These are phyloP conservation scores for Gymnoscopelus microlampas DNA, from an alignment of 2,797 vertebrate genomes.

Conservation along the genomic window DNA sequence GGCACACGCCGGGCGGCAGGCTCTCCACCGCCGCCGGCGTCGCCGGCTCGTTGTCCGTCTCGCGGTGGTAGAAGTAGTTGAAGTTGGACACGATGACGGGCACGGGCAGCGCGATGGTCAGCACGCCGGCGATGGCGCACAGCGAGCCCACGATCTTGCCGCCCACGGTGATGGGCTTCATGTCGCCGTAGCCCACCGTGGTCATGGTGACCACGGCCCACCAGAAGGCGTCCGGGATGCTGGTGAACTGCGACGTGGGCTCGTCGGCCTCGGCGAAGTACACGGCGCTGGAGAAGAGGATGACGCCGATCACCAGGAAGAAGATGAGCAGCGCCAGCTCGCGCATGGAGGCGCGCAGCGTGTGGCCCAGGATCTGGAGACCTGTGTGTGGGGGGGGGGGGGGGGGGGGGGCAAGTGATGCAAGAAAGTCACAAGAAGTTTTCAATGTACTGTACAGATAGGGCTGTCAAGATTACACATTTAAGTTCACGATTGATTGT, in stretches of 20 bases:
- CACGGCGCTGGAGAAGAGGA: slow-evolving; percentile 98
- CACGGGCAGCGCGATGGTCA: slow-evolving; percentile 98
- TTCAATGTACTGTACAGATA: too few species aligned
- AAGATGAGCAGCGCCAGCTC: slow-evolving; percentile 98
- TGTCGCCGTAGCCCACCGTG: slow-evolving; percentile 98
- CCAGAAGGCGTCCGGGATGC: slow-evolving; percentile 99
- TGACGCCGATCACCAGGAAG: slow-evolving; percentile 98
- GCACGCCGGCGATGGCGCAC: slow-evolving; percentile 96
- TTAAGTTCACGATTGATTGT: too few species aligned
- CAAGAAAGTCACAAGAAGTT: too few species aligned
- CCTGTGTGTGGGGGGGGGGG: slow-evolving; percentile 37
- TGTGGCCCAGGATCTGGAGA: slow-evolving; percentile 98
- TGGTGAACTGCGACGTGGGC: slow-evolving; percentile 95
- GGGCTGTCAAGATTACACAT: too few species aligned
- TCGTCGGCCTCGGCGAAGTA: slow-evolving; percentile 98
- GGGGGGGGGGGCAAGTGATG: too few species aligned
- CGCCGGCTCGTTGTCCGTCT: slow-evolving; percentile 92
- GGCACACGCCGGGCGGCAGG: slow-evolving; percentile 79
- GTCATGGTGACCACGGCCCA: slow-evolving; percentile 99
- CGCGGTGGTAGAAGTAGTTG: slow-evolving; percentile 99
- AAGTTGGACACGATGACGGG: slow-evolving; percentile 99
- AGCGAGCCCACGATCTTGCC: slow-evolving; percentile 98
- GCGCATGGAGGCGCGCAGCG: slow-evolving; percentile 96
- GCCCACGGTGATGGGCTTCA: slow-evolving; percentile 98
- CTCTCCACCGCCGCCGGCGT: slow-evolving; percentile 88